phyloP scores from a whole-genome alignment of 2,888 invertebrate species.

The Hipparchia sbordonii region DNA sequence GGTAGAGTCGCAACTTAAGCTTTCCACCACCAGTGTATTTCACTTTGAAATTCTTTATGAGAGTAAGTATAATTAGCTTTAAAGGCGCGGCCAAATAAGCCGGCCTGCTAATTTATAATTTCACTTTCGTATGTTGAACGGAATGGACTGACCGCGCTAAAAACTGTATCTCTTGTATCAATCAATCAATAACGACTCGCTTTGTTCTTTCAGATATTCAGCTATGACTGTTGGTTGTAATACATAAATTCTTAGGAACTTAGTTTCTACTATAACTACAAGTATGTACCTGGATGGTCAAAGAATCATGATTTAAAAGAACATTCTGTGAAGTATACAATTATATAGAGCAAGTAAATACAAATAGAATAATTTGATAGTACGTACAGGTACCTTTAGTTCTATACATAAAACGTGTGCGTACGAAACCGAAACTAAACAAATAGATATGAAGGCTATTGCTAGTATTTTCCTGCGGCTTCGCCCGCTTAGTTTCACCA shows the following conservation, averaged over 20 bases:
- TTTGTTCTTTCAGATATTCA: slow-evolving; percentile 16
- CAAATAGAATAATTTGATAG: no score
- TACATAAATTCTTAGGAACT: background rate
- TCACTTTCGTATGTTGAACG: slow-evolving; percentile 53
- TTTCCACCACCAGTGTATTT: background rate
- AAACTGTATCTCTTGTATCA: slow-evolving; percentile 42
- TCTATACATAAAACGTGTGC: background rate
- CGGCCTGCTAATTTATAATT: slow-evolving; percentile 59
- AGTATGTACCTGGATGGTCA: background rate
- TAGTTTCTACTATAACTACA: slow-evolving; percentile 1
- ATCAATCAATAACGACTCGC: slow-evolving; percentile 40
- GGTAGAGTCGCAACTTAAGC: no score
- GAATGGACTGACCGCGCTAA: slow-evolving; percentile 44
- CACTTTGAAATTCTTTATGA: slow-evolving; percentile 31
- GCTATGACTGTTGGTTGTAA: background rate
- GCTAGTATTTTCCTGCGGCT: slow-evolving; percentile 1
- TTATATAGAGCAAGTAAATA: no score
- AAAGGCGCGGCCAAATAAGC: slow-evolving; percentile 48
- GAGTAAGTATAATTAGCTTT: slow-evolving; percentile 44
- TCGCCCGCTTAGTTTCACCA: slow-evolving; percentile 16
- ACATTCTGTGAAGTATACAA: no score
- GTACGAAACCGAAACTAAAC: background rate
- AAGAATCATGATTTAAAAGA: no score
- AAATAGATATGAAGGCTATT: background rate
- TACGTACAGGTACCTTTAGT: no score